Conservation (phyloP, 2,888 invertebrate genomes). For the Thecocarcelia acutangulata region DNA sequence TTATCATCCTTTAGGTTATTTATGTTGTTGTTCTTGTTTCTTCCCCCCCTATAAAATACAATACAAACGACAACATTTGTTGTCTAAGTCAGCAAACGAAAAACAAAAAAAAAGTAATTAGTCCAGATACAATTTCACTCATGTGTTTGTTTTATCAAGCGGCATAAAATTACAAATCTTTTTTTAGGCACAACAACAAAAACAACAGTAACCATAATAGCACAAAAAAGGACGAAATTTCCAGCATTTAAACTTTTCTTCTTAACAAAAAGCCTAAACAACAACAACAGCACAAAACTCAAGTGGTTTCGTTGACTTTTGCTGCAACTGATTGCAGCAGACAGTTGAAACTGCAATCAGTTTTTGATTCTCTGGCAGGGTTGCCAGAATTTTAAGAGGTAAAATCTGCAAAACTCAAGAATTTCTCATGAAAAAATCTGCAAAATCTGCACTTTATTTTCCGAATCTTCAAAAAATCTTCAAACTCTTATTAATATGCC, state of each 20-base stretch:
- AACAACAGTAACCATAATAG: neutral
- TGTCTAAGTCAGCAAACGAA: slow-evolving; percentile 50
- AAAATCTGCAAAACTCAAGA: no score
- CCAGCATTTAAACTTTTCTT: neutral
- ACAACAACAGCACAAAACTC: slow-evolving; percentile 24
- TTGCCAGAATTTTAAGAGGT: no score
- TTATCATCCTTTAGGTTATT: slow-evolving; percentile 29
- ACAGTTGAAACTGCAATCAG: slow-evolving; percentile 1
- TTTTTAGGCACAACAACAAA: slow-evolving; percentile 11
- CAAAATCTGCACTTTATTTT: no score
- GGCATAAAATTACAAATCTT: slow-evolving; percentile 68
- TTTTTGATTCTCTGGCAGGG: no score
- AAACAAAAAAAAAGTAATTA: slow-evolving; percentile 45
- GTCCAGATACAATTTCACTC: slow-evolving; percentile 67
- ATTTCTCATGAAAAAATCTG: no score
- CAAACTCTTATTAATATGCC: no score
- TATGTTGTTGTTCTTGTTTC: neutral
- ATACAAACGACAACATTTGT: slow-evolving; percentile 64
- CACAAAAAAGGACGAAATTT: slow-evolving; percentile 16
- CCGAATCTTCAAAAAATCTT: no score
- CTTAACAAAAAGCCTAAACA: neutral
- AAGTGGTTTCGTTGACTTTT: slow-evolving; percentile 53
- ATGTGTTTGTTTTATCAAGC: slow-evolving; percentile 67
- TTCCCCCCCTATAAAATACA: no score
- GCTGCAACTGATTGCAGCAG: slow-evolving; percentile 1